Base-by-base conservation (phyloP, 2,797 vertebrate species). In the Dryobates pubescens region DNA sequence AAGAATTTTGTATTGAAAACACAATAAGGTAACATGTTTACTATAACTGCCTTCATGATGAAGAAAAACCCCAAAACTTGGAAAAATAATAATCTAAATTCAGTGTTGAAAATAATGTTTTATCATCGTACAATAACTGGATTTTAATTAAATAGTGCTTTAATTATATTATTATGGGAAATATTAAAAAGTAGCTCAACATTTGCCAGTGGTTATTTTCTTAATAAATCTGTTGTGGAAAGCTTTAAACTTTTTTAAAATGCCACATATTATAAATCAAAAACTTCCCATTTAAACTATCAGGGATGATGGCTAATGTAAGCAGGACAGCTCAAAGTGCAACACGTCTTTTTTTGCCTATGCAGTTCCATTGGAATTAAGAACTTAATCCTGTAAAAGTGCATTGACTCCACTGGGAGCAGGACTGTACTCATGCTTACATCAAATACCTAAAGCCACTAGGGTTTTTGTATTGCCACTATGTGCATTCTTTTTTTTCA, bases 61-160 rank as follows among this genome's bases (percentile, higher is more conserved):
- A 22, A 54, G 7, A 54, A 54, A 26, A 27, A 16, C 8, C 47
- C 47, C 47, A 7, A 38, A 1, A 1, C 24, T 11, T 49, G 12
- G 20, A 73, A 91, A 94, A 91, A 79, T 3, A 91, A 41, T 86
- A 4, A 91, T 87, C 19, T 87, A 72, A 94, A 94, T 78, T 89
- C 67, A 92, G 23, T 81, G 79, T 23, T 83, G 53, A 81, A 94
- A 90, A 73, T 73, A 84, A 29, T 47, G 16, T 73, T 91, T 92
- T 91, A 75, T 90, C 41, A 76, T 84, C 49, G 54, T 68, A 62
- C 6, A 58, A 29, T 61, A 83, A 68, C 17, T 81, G 51, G 8
- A 76, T 92, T 94, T 91, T 91, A 95, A 91, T 92, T 93, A 94
- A 95, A 84, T 79, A 86, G 79, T 87, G 29, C 36, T 90, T 95